phyloP scores from a whole-genome alignment of 2,797 vertebrate species.

The Dipus sagitta region DNA sequence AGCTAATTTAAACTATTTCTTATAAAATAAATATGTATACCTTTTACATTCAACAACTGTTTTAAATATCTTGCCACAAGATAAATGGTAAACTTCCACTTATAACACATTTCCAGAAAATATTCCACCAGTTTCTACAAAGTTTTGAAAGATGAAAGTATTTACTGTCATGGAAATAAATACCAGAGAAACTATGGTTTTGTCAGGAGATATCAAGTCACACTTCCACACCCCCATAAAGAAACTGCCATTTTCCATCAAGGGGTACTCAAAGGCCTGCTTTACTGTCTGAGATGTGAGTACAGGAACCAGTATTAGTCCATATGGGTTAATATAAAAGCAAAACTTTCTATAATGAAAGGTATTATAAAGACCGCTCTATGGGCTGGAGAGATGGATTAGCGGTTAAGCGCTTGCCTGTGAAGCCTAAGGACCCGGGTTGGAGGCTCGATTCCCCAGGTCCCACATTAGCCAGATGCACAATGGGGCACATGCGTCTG shows the following conservation, averaged over 20 bases:
- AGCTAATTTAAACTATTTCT: constrained; percentile 49
- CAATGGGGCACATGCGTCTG: too few species aligned
- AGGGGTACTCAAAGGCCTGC: background rate
- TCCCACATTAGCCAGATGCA: too few species aligned
- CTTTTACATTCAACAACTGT: constrained; percentile 41
- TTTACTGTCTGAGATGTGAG: background rate
- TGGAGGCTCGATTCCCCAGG: too few species aligned
- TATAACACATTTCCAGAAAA: constrained; percentile 40
- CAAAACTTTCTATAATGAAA: constrained; percentile 1
- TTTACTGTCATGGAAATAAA: background rate
- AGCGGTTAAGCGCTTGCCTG: too few species aligned
- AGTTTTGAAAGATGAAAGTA: constrained; percentile 35
- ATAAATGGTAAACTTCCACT: constrained; percentile 26
- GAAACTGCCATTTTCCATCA: background rate
- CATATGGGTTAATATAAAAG: background rate
- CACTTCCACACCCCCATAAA: background rate
- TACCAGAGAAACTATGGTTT: background rate
- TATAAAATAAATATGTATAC: constrained; percentile 19
- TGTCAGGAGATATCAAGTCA: constrained; percentile 8
- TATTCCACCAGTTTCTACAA: constrained; percentile 13
- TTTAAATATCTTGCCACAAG: constrained; percentile 24
- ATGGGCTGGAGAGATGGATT: too few species aligned
- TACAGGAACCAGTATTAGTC: background rate
- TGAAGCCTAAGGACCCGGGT: too few species aligned
- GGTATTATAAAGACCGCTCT: background rate